phyloP scores from a whole-genome alignment of 2,797 vertebrate genomes.

The Xenops minutus region DNA sequence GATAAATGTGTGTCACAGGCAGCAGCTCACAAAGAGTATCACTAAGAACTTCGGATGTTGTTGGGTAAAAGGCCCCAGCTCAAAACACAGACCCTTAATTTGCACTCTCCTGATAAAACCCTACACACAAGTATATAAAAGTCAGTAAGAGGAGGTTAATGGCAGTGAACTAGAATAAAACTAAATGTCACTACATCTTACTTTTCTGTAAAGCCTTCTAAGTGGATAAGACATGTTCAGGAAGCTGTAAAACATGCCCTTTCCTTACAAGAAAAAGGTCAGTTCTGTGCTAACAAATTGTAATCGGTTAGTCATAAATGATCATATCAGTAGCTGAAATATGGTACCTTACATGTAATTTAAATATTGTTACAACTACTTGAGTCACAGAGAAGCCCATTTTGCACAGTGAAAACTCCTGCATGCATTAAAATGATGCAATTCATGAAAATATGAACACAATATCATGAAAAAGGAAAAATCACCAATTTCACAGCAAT shows the following conservation, averaged over 20 bases:
- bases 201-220: conserved; percentile 71
- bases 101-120: conserved; percentile 22
- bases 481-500: not conserved
- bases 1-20: not conserved
- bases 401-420: not conserved
- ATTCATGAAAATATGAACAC: not conserved
- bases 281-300: conserved; percentile 71
- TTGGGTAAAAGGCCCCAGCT: not conserved
- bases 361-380: conserved; percentile 61
- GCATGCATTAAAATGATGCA: not conserved
- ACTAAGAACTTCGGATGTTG: not conserved
- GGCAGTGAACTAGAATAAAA: conserved; percentile 76
- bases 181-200: conserved; percentile 78
- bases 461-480: not conserved
- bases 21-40: not conserved
- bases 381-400: not conserved
- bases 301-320: conserved; percentile 75
- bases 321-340: conserved; percentile 72
- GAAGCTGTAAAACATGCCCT: conserved; percentile 79
- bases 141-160: conserved; percentile 68
- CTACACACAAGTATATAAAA: conserved; percentile 14
- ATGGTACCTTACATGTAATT: conserved; percentile 33
- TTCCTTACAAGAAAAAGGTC: conserved; percentile 77
- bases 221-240: conserved; percentile 75
- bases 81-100: not conserved